phyloP scores from a whole-genome alignment of 2,888 invertebrate species.

The Therioaphis trifolii region DNA sequence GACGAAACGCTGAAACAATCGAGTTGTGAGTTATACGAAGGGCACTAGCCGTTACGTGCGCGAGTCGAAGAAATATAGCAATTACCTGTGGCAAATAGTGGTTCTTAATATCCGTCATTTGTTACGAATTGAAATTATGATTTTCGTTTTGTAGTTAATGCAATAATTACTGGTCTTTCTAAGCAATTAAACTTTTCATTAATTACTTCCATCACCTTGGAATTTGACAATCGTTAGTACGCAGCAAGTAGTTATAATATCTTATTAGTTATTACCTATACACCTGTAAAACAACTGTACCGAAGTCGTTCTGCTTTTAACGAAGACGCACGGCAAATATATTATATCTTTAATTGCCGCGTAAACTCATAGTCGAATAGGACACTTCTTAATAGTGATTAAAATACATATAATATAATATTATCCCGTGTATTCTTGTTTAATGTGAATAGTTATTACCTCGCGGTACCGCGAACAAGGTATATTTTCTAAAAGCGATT shows the following conservation, averaged over 20 bases:
- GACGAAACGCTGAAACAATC: not conserved
- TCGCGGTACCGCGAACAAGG: no score
- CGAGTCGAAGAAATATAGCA: not conserved
- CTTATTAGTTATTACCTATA: no score
- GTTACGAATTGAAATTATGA: not conserved
- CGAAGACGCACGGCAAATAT: not conserved
- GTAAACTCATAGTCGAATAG: not conserved
- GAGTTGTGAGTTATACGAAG: not conserved
- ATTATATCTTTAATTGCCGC: not conserved
- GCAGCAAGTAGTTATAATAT: no score
- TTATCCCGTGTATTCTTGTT: no score
- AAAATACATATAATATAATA: not conserved
- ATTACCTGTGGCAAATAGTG: not conserved
- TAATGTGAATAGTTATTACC: no score
- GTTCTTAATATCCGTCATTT: conserved; percentile 20
- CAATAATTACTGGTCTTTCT: not conserved
- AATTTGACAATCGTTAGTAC: not conserved
- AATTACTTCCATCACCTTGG: not conserved
- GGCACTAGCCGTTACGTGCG: conserved; percentile 2
- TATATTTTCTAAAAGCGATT: no score
- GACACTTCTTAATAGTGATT: not conserved
- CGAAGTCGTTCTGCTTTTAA: not conserved
- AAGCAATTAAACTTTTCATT: conserved; percentile 22
- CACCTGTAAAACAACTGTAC: no score
- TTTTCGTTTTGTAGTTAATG: not conserved